phyloP scores from a whole-genome alignment of 1,140 invertebrate genomes.

The Phortica variegata region DNA sequence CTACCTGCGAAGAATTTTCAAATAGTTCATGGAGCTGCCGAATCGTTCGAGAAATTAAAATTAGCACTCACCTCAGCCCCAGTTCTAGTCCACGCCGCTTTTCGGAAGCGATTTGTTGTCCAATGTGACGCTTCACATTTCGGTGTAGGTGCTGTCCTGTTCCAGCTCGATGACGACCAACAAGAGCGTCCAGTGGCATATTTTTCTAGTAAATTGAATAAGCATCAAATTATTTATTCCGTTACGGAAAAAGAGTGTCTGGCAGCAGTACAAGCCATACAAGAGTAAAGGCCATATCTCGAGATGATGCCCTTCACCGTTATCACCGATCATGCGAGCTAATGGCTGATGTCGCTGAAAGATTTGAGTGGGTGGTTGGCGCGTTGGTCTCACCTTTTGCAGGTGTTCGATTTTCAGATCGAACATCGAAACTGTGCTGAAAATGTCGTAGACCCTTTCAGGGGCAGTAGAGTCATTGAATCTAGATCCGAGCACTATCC shows the following conservation, averaged over 20 bases:
- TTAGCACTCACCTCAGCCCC: conserved; percentile 11
- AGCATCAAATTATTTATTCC: conserved; percentile 13
- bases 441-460: background rate
- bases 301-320: conserved; percentile 4
- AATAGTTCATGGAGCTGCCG: conserved; percentile 12
- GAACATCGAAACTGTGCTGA: conserved; percentile 2
- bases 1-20: conserved; percentile 28
- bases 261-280: conserved; percentile 1
- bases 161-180: conserved; percentile 30
- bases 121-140: conserved; percentile 25
- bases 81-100: conserved; percentile 20
- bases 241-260: no score
- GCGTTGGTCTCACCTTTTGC: no score
- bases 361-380: no score
- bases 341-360: no score
- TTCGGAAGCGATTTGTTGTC: conserved; percentile 12
- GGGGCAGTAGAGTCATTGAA: no score
- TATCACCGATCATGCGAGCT: conserved; percentile 5
- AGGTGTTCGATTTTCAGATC: conserved; percentile 3
- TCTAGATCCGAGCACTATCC: no score
- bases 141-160: conserved; percentile 23
- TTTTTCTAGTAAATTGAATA: conserved; percentile 35
- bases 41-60: conserved; percentile 4
- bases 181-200: conserved; percentile 43
- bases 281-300: conserved; percentile 6